Base-by-base conservation (phyloP, 2,113 vertebrate species). In the Scomber scombrus region DNA sequence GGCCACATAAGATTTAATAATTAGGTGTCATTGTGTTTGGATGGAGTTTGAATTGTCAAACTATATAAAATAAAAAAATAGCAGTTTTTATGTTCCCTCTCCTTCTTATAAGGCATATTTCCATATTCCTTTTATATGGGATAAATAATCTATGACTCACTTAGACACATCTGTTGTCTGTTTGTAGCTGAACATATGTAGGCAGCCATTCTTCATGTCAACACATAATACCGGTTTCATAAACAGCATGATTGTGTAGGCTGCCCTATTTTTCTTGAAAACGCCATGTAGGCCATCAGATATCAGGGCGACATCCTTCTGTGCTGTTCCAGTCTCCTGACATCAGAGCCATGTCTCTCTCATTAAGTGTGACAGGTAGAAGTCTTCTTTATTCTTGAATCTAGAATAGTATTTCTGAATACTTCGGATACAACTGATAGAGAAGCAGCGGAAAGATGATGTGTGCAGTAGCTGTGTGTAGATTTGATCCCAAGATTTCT, bases 251-350 rank as follows among this genome's bases (percentile, higher is more conserved):
- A 87, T 71, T 82, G 78, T 75, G 85, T 85, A 51, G 83, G 84
- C 70, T 88, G 92, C 68, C 89, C 89, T 91, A 91, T 82, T 88
- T 92, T 83, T 85, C 40, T 67, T 50, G 31, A 62, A 79, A 83
- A 76, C 26, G 47, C 65, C 86, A 94, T 90, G 78, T 92, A 91
- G 89, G 92, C 80, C 91, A 93, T 76, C 64, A 60, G 79, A 84
- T 88, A 85, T 52, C 68, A 15, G 81, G 62, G 63, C 78, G n/a
- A 67, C 75, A 78, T 87, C 74, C 66, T 71, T 68, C 55, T 78
- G 76, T 64, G 69, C 84, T 62, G 71, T 73, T 82, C 49, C 56
- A 57, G 67, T 84, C 83, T 89, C 69, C 65, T 80, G 80, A 76
- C 73, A 74, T 86, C 81, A 75, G 63, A 87, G 3, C 60, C 46